Evolutionary conservation across 2,113 vertebrate genomes (phyloP), one percentile per base, ranked within the genome.

Genomic region (Petrocephalus zakoni): DNA sequence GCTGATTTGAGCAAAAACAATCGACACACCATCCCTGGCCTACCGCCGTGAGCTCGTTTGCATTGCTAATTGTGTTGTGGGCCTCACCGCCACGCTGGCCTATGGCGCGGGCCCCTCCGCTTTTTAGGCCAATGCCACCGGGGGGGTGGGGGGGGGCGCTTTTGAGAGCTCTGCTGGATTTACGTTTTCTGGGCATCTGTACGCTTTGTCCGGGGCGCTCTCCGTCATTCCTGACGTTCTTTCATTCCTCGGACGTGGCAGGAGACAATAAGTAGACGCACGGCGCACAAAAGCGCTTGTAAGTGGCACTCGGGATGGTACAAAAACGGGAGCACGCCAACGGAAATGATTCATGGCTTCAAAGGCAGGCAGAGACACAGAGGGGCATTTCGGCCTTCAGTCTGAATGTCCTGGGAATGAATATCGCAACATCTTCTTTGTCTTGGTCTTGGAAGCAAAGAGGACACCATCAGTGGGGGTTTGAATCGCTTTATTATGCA

Each of bases 141-240:
- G n/a, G 8, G 9, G n/a, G 52, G 84, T 0, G 84, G 2, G 15
- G 52, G 15, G 34, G 52, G 52, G 4, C 5, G 84, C 25, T 55
- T 86, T 25, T 86, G 52, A 86, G 52, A 37, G 52, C 51, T 29
- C 25, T 86, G 47, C 21, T 55, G 84, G 84, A 86, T 86, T 86
- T 86, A 86, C 52, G 49, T 86, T 86, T 56, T 34, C 15, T 25
- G 51, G 25, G 84, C 84, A 86, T 86, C 84, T 86, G 52, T 37
- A 53, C 4, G 52, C 37, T 86, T 86, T 86, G 84, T 86, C 8
- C 49, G 11, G n/a, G n/a, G 5, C 13, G 17, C 84, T 7, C 51
- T 86, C 49, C 52, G 49, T 34, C 52, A 56, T 53, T 25, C 21
- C 37, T 55, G 25, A 8, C 81, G 42, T n/a, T n/a, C 37, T 49